Conservation (phyloP, 2,113 vertebrate species). For the Drymodes brunneopygia region DNA sequence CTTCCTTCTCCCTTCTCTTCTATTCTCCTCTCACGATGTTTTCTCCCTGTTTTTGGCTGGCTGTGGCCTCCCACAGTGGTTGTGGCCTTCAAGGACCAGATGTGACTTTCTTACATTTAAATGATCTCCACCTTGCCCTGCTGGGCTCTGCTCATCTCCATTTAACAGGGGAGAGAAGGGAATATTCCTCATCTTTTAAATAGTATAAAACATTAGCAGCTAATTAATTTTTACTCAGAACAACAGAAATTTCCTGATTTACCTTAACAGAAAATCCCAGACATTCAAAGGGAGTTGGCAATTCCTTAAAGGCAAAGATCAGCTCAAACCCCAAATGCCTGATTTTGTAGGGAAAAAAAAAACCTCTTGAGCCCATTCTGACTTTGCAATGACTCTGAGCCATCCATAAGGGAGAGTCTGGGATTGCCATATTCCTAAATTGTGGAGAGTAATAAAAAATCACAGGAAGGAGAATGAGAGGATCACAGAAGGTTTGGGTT, state of each 20-base stretch:
- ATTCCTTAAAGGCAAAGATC: neutral
- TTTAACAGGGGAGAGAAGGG: neutral
- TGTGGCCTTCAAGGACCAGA: neutral
- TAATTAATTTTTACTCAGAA: neutral
- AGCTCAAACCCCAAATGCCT: neutral
- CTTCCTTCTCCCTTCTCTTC: neutral
- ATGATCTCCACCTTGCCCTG: neutral
- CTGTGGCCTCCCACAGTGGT: neutral
- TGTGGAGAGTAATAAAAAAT: neutral
- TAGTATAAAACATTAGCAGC: neutral
- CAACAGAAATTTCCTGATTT: neutral
- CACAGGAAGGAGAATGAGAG: neutral
- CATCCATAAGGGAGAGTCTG: neutral
- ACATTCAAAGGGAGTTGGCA: neutral
- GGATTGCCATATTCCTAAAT: fast-evolving
- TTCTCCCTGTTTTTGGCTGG: neutral
- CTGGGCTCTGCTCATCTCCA: neutral
- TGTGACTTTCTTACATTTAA: neutral
- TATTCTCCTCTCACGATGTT: neutral
- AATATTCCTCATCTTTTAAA: neutral
- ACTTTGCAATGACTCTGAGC: neutral
- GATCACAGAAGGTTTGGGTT: neutral
- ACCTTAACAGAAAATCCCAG: neutral
- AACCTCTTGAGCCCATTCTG: no score
- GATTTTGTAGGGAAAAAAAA: neutral